Evolutionary conservation across 2,888 invertebrate species (phyloP).

Genomic region (Drosophila cracens): DNA sequence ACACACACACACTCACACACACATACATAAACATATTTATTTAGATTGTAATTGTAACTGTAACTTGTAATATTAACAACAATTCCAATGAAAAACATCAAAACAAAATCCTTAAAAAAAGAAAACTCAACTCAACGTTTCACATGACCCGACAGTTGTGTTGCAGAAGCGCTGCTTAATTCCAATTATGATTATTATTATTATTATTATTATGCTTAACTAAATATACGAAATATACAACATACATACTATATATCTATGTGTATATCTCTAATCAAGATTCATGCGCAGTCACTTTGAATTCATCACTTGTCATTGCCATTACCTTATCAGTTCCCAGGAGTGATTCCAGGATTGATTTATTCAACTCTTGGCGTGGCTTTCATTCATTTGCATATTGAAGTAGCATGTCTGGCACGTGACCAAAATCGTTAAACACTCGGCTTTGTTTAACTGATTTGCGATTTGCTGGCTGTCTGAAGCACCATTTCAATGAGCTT

Average conservation of each 20-base stretch:
- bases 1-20: conserved; percentile 14
- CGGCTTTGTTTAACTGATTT: neutral
- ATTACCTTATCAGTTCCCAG: neutral
- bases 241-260: conserved; percentile 38
- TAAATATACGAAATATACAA: conserved; percentile 81
- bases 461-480: neutral
- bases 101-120: conserved; percentile 23
- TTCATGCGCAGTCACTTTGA: neutral
- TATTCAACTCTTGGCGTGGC: neutral
- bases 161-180: conserved; percentile 52
- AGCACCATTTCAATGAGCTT: neutral
- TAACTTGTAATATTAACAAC: conserved; percentile 56
- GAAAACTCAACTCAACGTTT: conserved; percentile 37
- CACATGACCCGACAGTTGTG: conserved; percentile 40
- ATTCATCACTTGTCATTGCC: neutral
- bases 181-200: conserved; percentile 60
- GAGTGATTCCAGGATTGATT: neutral
- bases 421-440: neutral
- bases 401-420: neutral
- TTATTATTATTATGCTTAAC: conserved; percentile 69
- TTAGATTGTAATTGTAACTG: conserved; percentile 59
- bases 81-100: conserved; percentile 36
- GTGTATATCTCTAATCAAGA: neutral
- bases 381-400: neutral
- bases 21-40: conserved; percentile 53